These are phyloP conservation scores for Coecobrya sp. DNA, from an alignment of 2,888 invertebrate genomes.

Conservation along the genomic window DNA sequence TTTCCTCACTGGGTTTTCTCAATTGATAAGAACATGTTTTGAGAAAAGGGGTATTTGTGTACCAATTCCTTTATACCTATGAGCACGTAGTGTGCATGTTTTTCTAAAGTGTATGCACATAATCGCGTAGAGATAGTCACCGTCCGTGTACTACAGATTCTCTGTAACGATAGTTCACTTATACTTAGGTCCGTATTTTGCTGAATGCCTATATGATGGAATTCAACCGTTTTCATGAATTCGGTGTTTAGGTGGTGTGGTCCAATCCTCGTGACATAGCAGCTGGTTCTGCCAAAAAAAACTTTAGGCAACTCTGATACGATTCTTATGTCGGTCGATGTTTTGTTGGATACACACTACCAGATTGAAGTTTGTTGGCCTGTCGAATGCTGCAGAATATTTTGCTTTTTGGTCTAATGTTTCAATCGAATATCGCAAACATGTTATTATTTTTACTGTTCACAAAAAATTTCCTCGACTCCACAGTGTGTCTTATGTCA, in stretches of 20 bases:
- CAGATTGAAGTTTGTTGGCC: neutral
- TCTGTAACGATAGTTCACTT: neutral
- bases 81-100: no score
- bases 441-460: no score
- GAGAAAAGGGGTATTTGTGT: no score
- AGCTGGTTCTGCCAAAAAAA: slow-evolving; percentile 47
- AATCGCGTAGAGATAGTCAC: no score
- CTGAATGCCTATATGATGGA: neutral
- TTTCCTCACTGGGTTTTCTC: slow-evolving; percentile 35
- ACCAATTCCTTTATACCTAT: no score
- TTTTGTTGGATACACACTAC: neutral
- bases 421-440: no score
- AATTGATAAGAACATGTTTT: slow-evolving; percentile 9
- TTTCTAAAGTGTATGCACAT: no score
- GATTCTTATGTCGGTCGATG: no score
- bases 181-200: neutral
- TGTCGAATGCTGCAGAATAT: neutral
- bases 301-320: neutral
- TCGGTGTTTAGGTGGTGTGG: neutral
- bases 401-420: no score
- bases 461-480: no score
- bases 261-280: slow-evolving; percentile 37
- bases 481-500: no score
- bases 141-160: no score
- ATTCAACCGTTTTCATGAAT: neutral